These are phyloP conservation scores for Ladona fulva DNA, from an alignment of 1,140 invertebrate species.

Conservation along the genomic window DNA sequence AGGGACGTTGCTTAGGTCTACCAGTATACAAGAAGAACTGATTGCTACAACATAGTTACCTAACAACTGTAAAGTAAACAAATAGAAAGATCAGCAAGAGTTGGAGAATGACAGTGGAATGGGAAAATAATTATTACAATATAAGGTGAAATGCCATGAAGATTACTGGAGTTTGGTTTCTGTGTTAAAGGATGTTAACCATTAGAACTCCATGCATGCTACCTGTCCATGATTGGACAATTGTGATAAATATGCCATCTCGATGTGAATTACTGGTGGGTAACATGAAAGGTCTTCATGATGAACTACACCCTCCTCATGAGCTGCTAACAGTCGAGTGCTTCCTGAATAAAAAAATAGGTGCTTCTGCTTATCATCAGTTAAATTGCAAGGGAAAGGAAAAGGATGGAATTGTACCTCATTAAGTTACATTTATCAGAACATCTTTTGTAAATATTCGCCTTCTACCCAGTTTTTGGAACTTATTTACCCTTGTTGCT, in stretches of 20 bases:
- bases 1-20: conserved; percentile 52
- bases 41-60: conserved; percentile 40
- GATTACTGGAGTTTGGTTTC: background rate
- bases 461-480: background rate
- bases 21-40: conserved; percentile 72
- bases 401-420: background rate
- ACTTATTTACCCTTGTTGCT: background rate
- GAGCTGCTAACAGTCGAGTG: background rate
- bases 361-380: background rate
- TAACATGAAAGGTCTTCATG: background rate
- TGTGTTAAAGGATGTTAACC: background rate
- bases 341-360: background rate
- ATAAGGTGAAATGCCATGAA: background rate
- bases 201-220: background rate
- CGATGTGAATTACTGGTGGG: background rate
- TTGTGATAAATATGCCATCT: background rate
- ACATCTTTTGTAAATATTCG: background rate
- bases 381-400: background rate
- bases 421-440: conserved; percentile 8
- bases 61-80: background rate
- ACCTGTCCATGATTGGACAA: background rate
- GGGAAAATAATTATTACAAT: background rate
- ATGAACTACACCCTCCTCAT: background rate
- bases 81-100: background rate
- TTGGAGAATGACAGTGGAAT: background rate